phyloP scores from a whole-genome alignment of 2,888 invertebrate species.

The Epinotia brunnichana region DNA sequence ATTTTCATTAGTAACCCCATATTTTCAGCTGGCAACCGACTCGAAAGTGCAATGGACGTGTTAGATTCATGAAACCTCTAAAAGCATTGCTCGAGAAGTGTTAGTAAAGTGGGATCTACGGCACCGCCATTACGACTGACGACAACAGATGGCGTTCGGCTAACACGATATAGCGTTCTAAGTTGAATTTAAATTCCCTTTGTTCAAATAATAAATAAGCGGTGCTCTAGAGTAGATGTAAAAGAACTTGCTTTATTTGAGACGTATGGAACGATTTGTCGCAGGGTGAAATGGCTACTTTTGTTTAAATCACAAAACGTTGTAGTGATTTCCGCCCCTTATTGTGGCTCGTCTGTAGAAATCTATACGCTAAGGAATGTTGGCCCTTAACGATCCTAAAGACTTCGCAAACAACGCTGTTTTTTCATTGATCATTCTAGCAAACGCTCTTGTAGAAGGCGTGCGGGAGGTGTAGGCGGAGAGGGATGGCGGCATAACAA shows the following conservation, averaged over 20 bases:
- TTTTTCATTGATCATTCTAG: no score
- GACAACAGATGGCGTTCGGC: conserved; percentile 26
- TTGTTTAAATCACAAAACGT: no score
- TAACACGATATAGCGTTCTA: background rate
- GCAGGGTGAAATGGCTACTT: no score
- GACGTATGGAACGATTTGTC: background rate
- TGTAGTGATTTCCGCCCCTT: no score
- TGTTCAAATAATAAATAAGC: conserved; percentile 15
- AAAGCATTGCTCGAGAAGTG: conserved; percentile 21
- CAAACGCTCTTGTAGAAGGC: no score
- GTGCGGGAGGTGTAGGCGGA: no score
- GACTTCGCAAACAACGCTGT: no score
- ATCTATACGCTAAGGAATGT: no score
- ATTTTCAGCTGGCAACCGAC: background rate
- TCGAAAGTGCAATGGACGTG: background rate
- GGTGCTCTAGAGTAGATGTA: background rate
- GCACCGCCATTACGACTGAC: conserved; percentile 26
- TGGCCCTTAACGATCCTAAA: no score
- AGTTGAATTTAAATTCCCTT: conserved; percentile 34
- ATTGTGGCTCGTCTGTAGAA: no score
- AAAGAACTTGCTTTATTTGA: background rate
- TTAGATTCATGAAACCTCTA: conserved; percentile 17
- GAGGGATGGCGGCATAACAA: no score
- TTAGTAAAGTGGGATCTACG: conserved; percentile 32
- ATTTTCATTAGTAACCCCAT: background rate